These are phyloP conservation scores for Labeo catla DNA, from an alignment of 2,113 vertebrate species.

Conservation along the genomic window DNA sequence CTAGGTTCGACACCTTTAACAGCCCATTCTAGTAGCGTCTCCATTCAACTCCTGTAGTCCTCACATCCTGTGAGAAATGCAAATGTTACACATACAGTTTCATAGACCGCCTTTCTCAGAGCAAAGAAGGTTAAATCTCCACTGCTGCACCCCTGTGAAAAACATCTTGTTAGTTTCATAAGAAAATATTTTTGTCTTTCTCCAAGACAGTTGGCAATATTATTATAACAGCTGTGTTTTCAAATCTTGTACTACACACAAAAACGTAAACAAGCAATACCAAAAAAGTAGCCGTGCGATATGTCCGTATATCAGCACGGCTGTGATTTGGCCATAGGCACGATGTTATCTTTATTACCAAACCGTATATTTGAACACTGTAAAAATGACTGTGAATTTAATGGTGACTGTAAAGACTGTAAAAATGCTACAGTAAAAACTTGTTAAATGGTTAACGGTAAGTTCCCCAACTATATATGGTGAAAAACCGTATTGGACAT, in stretches of 20 bases:
- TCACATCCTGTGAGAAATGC: constrained; percentile 53
- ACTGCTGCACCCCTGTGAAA: not conserved
- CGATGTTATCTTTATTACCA: no score
- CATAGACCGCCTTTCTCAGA: not conserved
- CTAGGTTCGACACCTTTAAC: constrained; percentile 42
- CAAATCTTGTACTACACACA: not conserved
- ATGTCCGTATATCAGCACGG: no score
- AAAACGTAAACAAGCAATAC: not conserved
- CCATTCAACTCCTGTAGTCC: constrained; percentile 7
- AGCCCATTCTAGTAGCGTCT: constrained; percentile 34
- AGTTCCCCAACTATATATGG: no score
- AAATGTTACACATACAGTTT: constrained; percentile 28
- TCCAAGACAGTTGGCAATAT: not conserved
- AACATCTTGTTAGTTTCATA: not conserved
- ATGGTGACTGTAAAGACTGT: no score
- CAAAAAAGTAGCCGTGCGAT: no score
- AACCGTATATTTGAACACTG: no score
- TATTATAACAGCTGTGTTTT: not conserved
- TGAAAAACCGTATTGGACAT: no score
- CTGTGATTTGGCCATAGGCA: no score
- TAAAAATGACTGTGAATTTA: no score
- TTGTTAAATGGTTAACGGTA: no score
- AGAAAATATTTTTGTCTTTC: not conserved
- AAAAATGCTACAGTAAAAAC: no score
- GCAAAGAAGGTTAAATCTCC: not conserved